A percentile compares a stretch with the other conserved stretches of the same genome.
These are phyloP conservation scores for Streptopelia turtur DNA, from an alignment of 2,797 vertebrate genomes.

Conservation along the genomic window DNA sequence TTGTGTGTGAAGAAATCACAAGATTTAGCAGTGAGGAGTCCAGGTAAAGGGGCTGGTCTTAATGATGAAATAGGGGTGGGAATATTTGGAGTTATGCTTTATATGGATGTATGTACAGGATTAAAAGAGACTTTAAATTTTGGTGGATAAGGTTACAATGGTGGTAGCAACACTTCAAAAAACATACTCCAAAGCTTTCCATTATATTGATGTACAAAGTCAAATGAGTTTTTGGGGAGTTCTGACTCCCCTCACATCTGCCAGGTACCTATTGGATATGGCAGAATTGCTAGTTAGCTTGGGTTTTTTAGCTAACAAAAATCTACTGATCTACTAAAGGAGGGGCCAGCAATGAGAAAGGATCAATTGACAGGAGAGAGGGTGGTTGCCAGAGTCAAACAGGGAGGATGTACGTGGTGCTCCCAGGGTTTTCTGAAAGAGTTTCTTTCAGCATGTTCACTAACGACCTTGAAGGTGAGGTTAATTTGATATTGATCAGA, in stretches of 20 bases:
- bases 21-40: background rate
- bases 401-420: background rate
- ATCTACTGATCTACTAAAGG: background rate
- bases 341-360: background rate
- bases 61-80: background rate
- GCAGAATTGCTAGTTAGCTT: background rate
- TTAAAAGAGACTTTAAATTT: background rate
- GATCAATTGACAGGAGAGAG: background rate
- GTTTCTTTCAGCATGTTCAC: background rate
- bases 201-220: background rate
- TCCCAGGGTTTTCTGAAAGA: background rate
- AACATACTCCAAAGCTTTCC: background rate
- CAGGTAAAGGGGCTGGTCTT: background rate
- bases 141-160: background rate
- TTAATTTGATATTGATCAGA: slow-evolving; percentile 72
- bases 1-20: background rate
- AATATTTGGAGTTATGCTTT: background rate
- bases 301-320: background rate
- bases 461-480: slow-evolving; percentile 63
- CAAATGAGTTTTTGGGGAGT: background rate
- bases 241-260: background rate
- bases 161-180: background rate
- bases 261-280: background rate
- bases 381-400: background rate
- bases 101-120: background rate